phyloP scores from a whole-genome alignment of 2,888 invertebrate species.

The Scaptomyza flava region DNA sequence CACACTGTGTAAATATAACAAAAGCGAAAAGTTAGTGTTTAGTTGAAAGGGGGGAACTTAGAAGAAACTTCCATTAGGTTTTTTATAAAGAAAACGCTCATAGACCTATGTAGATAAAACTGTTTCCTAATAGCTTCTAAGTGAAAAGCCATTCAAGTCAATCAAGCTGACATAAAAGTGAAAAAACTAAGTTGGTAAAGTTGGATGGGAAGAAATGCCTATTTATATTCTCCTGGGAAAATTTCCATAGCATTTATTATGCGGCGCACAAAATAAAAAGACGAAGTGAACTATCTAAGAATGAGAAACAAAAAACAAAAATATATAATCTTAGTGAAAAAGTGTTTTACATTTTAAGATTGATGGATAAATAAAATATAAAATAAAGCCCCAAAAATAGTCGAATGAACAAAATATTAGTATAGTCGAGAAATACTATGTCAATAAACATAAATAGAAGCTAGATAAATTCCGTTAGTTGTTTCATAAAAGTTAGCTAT shows the following conservation, averaged over 20 bases:
- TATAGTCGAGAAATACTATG: slow-evolving; percentile 44
- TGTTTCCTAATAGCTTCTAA: slow-evolving; percentile 78
- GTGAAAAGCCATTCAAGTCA: slow-evolving; percentile 58
- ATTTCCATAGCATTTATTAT: slow-evolving; percentile 81
- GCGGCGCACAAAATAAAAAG: slow-evolving; percentile 81
- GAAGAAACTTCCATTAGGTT: slow-evolving; percentile 59
- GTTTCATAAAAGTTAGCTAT: slow-evolving; percentile 74
- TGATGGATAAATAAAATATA: slow-evolving; percentile 33
- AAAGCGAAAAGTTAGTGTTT: slow-evolving; percentile 42
- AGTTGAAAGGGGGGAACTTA: slow-evolving; percentile 21
- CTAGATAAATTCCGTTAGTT: slow-evolving; percentile 73
- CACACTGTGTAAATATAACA: slow-evolving; percentile 58
- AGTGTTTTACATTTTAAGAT: slow-evolving; percentile 74
- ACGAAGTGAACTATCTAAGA: slow-evolving; percentile 35
- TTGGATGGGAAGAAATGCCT: not conserved
- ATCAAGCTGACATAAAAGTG: slow-evolving; percentile 43
- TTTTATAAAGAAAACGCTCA: slow-evolving; percentile 61
- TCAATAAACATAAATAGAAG: slow-evolving; percentile 60
- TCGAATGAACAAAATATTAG: slow-evolving; percentile 13
- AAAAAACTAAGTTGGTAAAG: slow-evolving; percentile 20
- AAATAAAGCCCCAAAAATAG: slow-evolving; percentile 21
- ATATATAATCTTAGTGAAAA: slow-evolving; percentile 51
- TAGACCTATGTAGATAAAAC: slow-evolving; percentile 80
- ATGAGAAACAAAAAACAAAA: slow-evolving; percentile 16
- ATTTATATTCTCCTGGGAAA: slow-evolving; percentile 26